These are phyloP conservation scores for Cardinalis cardinalis DNA, from an alignment of 2,113 vertebrate genomes.

Conservation along the genomic window DNA sequence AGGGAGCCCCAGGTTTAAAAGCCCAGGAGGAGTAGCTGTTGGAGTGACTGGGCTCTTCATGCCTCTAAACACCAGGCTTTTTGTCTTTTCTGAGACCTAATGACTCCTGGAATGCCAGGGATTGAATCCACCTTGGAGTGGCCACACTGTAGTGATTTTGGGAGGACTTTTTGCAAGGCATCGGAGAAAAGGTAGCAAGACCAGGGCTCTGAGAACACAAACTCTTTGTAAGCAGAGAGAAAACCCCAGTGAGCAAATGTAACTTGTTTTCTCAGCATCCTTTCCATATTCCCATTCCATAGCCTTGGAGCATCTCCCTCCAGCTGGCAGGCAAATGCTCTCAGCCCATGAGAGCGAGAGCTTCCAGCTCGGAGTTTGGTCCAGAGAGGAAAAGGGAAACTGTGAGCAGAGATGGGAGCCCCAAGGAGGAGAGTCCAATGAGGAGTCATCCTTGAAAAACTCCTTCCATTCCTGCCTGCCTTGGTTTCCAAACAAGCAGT, in stretches of 20 bases:
- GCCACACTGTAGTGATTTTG: not conserved
- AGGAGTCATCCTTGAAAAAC: slow-evolving; percentile 63
- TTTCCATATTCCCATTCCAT: slow-evolving; percentile 55
- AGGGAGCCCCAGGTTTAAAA: not conserved
- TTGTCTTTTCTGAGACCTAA: not conserved
- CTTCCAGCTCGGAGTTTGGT: slow-evolving; percentile 49
- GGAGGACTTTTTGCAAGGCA: not conserved
- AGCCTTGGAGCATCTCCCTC: slow-evolving; percentile 40
- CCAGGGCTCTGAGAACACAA: not conserved
- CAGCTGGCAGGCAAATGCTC: slow-evolving; percentile 9
- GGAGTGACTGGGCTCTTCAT: not conserved
- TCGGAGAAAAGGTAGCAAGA: not conserved
- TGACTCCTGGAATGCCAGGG: not conserved
- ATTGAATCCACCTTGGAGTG: not conserved
- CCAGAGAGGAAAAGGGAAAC: slow-evolving; percentile 63
- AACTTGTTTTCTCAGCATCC: slow-evolving; percentile 58
- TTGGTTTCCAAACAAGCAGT: slow-evolving; percentile 55
- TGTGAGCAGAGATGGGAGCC: slow-evolving; percentile 66
- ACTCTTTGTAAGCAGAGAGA: slow-evolving; percentile 23
- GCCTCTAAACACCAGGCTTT: not conserved
- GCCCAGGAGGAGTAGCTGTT: not conserved
- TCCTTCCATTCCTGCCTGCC: slow-evolving; percentile 69
- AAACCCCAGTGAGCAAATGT: slow-evolving; percentile 46
- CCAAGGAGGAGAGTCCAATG: slow-evolving; percentile 50
- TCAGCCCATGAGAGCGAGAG: slow-evolving; percentile 33